A percentile compares a stretch with the other conserved stretches of the same genome.
Conservation (phyloP, 1,140 invertebrate species). For the Drosophila busckii region DNA sequence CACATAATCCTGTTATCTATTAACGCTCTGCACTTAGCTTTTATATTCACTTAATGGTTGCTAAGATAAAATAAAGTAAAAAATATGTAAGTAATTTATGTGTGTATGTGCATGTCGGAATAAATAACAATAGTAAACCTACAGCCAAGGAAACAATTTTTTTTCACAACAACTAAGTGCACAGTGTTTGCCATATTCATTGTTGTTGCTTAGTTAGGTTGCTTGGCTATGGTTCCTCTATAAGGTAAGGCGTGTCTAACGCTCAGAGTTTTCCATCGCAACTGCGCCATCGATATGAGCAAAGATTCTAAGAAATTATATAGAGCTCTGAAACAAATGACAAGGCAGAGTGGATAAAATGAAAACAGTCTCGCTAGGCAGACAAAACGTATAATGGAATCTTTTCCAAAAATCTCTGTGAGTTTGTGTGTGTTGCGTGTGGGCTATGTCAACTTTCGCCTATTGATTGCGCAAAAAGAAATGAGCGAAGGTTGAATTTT, state of each 20-base stretch:
- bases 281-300: conserved; percentile 31
- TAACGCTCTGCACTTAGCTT: conserved; percentile 11
- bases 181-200: conserved; percentile 12
- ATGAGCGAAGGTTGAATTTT: conserved; percentile 64
- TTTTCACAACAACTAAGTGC: conserved; percentile 59
- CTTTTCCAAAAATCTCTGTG: too few relatives aligned
- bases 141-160: too few relatives aligned
- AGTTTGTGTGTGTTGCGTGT: conserved; percentile 10
- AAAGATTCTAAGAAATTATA: conserved; percentile 12
- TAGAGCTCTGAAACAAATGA: conserved; percentile 4
- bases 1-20: conserved; percentile 27
- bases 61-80: conserved; percentile 7
- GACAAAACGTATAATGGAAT: too few relatives aligned
- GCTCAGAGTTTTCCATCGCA: conserved; percentile 35
- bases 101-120: too few relatives aligned
- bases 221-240: background rate
- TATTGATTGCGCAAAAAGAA: conserved; percentile 67
- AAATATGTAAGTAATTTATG: too few relatives aligned
- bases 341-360: conserved; percentile 11
- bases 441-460: conserved; percentile 44
- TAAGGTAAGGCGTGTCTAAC: conserved; percentile 12
- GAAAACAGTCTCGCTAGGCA: background rate
- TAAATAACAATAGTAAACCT: too few relatives aligned
- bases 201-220: background rate
- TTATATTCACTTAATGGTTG: too few relatives aligned